Evolutionary conservation across 1,140 invertebrate species (phyloP), one percentile per base, ranked within the genome.

Genomic region (Stegodyphus mimosarum): DNA sequence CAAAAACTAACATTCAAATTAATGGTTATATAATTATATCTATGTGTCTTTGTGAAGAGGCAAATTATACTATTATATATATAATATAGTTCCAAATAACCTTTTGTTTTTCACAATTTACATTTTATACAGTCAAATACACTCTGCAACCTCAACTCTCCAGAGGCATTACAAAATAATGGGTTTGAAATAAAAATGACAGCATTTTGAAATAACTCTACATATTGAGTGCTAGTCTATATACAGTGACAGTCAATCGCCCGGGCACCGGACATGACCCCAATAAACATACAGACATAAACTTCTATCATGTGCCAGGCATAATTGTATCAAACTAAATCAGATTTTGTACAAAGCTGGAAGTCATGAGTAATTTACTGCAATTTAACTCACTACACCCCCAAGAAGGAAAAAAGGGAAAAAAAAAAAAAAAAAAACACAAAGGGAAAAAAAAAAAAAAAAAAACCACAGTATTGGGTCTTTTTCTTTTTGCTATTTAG

Each of bases 191-290:
- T 71, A 72, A 85, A 85, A 71, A 78, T 77, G 83, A 85, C 67
- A 85, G 75, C 83, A 72, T 77, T 85, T 78, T 77, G 67, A 85
- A 85, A 78, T 63, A 85, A 85, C 66, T 84, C 81, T 85, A 85
- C 83, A 78, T 85, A 85, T 69, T 71, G 63, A 84, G 81, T 85
- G 83, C 83, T 85, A 85, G 74, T 85, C 83, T 85, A 85, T 85
- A 72, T 85, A 85, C 83, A 85, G 83, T 85, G 83, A 77, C 72
- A 13, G 72, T n/a, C 48, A 51, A 63, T 33, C 70, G 74, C 60
- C 74, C 17, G 53, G n/a, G 60, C n/a, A 80, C 77, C 52, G 66
- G 10, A 64, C 15, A 53, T 53, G 63, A 15, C 60, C 71, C 73
- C 55, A 50, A 48, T 15, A 33, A 76, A 85, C 83, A 84, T n/a